A percentile compares a stretch with the other conserved stretches of the same genome.
These are phyloP conservation scores for Archocentrus centrarchus DNA, from an alignment of 2,113 vertebrate genomes.

Conservation along the genomic window DNA sequence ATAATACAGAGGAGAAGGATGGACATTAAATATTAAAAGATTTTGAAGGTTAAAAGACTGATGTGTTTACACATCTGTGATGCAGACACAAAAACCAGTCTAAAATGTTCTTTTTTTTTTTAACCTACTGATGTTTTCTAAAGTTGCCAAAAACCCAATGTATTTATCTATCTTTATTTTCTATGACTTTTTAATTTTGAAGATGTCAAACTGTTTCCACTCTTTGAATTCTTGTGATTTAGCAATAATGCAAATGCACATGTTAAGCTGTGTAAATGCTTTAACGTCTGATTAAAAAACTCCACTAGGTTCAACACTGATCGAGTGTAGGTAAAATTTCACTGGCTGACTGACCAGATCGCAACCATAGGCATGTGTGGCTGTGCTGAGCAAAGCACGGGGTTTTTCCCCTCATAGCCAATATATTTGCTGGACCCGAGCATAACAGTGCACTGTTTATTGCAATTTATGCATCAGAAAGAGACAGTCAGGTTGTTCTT, in stretches of 20 bases:
- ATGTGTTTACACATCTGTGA: background rate
- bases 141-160: background rate
- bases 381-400: background rate
- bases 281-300: too few species aligned
- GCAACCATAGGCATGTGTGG: accelerated
- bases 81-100: background rate
- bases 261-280: background rate
- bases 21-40: background rate
- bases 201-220: too few species aligned
- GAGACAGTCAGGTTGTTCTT: background rate
- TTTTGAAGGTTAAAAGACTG: background rate
- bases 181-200: background rate
- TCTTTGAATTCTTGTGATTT: background rate
- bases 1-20: background rate
- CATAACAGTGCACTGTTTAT: background rate
- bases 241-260: background rate
- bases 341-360: background rate
- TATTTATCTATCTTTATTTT: background rate
- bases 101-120: background rate
- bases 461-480: background rate
- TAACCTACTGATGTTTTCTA: too few species aligned
- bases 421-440: accelerated
- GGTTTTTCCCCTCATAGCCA: background rate
- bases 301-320: background rate
- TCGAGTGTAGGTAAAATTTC: background rate